Conservation (phyloP, 2,113 vertebrate genomes). For the Equus quagga region DNA sequence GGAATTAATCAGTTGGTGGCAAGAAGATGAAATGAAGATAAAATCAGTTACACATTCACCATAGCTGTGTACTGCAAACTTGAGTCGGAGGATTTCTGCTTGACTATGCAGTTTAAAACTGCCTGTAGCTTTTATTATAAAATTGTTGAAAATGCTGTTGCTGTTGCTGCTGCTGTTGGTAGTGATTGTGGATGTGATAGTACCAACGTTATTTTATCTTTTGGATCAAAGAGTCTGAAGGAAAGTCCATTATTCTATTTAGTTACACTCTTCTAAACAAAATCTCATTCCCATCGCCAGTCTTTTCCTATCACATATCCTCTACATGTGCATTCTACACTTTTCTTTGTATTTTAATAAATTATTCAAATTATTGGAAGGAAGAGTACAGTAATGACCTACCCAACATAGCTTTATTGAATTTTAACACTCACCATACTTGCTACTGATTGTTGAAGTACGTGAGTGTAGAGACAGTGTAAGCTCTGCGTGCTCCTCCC, state of each 20-base stretch:
- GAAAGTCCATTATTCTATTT: not conserved
- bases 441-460: not conserved
- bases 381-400: not conserved
- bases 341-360: not conserved
- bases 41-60: not conserved
- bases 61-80: not conserved
- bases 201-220: not conserved
- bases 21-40: not conserved
- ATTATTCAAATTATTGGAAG: not conserved
- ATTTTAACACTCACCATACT: not conserved
- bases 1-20: not conserved
- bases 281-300: not conserved
- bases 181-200: not conserved
- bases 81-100: not conserved
- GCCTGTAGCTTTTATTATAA: not conserved
- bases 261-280: not conserved
- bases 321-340: not conserved
- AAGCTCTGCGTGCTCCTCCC: not conserved
- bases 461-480: not conserved
- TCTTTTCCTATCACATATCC: not conserved
- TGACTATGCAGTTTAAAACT: not conserved
- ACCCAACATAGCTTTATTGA: not conserved
- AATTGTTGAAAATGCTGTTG: not conserved
- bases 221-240: not conserved
- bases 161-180: not conserved